Evolutionary conservation across 37 sponge, comb jelly and placozoan genomes (phyloP).

Genomic region (Ephydatia muelleri): DNA sequence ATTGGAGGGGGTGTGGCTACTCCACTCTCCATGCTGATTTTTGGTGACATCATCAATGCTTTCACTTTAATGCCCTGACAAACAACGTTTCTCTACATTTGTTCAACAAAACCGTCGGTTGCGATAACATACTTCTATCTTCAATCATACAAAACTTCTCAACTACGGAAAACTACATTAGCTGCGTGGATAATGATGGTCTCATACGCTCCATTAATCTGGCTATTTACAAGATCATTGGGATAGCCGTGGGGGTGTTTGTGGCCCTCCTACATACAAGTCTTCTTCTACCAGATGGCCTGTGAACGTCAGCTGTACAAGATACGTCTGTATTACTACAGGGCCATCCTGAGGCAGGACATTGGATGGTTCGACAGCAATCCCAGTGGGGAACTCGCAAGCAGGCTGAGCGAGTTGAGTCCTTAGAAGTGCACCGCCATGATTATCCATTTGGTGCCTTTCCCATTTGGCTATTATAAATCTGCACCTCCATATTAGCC

Average conservation of each 20-base stretch:
- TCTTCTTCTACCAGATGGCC: slow-evolving; percentile 63
- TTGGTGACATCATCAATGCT: slow-evolving; percentile 71
- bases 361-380: slow-evolving; percentile 89
- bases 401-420: slow-evolving; percentile 62
- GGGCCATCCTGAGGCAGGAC: slow-evolving; percentile 77
- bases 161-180: not conserved
- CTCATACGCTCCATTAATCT: slow-evolving; percentile 9
- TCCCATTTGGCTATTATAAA: no score
- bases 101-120: not conserved
- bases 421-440: no score
- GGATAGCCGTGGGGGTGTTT: slow-evolving; percentile 45
- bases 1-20: slow-evolving; percentile 57
- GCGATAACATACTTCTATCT: not conserved
- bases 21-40: slow-evolving; percentile 65
- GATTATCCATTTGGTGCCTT: no score
- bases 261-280: slow-evolving; percentile 47
- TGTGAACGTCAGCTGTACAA: slow-evolving; percentile 69
- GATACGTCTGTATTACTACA: slow-evolving; percentile 59
- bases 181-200: not conserved
- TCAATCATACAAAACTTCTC: not conserved
- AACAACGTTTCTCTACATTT: not conserved
- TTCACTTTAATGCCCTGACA: slow-evolving; percentile 33
- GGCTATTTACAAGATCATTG: slow-evolving; percentile 6
- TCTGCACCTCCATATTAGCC: no score
- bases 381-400: slow-evolving; percentile 67